These are phyloP conservation scores for Brachionichthys hirsutus DNA, from an alignment of 2,113 vertebrate species.

Conservation along the genomic window DNA sequence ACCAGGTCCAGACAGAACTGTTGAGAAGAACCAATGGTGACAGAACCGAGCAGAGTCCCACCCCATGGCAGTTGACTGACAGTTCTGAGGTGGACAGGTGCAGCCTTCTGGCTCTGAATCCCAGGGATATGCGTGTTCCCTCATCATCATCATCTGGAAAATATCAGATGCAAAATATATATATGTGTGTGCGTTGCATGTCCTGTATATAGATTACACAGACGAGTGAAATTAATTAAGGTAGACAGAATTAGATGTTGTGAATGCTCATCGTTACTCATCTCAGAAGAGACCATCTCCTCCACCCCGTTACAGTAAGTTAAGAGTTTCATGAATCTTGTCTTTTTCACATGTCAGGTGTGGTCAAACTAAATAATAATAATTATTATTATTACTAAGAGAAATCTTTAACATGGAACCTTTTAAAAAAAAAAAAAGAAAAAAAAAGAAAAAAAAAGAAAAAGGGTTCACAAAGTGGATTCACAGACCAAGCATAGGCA, in stretches of 20 bases:
- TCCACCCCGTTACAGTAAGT: background rate
- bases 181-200: too few species aligned
- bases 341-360: too few species aligned
- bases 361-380: too few species aligned
- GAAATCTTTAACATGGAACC: too few species aligned
- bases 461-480: too few species aligned
- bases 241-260: background rate
- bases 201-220: too few species aligned
- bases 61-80: constrained; percentile 59
- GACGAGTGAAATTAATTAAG: background rate
- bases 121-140: constrained; percentile 53
- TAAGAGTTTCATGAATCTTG: too few species aligned
- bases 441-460: too few species aligned
- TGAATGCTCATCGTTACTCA: too few species aligned
- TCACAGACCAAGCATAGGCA: too few species aligned
- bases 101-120: constrained; percentile 63
- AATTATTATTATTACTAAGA: too few species aligned
- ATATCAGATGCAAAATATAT: constrained; percentile 52
- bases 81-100: constrained; percentile 67
- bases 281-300: background rate
- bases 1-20: constrained; percentile 45
- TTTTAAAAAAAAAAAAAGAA: too few species aligned
- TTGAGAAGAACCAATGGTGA: constrained; percentile 62
- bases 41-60: constrained; percentile 59
- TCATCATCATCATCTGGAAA: constrained; percentile 74